Evolutionary conservation across 2,113 vertebrate genomes (phyloP).

Genomic region (Numida meleagris): DNA sequence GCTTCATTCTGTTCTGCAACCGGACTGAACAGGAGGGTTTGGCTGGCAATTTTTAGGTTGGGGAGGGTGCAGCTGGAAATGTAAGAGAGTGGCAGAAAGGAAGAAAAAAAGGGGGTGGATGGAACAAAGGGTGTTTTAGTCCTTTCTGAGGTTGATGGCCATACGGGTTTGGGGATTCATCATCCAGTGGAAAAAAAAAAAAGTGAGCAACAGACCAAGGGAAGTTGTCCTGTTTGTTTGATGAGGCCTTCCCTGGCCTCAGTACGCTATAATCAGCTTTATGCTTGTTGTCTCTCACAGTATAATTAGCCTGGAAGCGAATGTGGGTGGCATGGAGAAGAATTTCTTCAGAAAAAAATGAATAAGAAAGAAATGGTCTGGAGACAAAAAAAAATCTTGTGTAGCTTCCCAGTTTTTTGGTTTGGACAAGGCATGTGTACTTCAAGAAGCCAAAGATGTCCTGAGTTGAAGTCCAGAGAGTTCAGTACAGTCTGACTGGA

Average conservation of each 20-base stretch:
- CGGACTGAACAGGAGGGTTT: conserved; percentile 72
- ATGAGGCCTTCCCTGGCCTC: conserved; percentile 18
- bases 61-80: conserved; percentile 25
- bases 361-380: conserved; percentile 63
- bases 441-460: background rate
- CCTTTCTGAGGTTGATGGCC: conserved; percentile 9
- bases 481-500: background rate
- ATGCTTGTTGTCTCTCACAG: conserved; percentile 52
- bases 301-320: conserved; percentile 67
- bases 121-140: conserved; percentile 79
- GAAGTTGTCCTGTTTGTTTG: conserved; percentile 34
- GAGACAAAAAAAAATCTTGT: conserved; percentile 41
- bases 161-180: conserved; percentile 39
- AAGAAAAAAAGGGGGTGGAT: background rate
- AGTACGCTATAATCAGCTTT: conserved; percentile 38
- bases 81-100: background rate
- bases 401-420: conserved; percentile 70
- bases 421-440: conserved; percentile 54
- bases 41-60: conserved; percentile 68
- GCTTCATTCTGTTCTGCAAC: conserved; percentile 62
- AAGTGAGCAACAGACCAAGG: background rate
- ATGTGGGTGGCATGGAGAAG: conserved; percentile 51
- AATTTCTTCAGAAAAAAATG: conserved; percentile 63
- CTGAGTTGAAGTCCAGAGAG: background rate
- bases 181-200: conserved; percentile 36